These are phyloP conservation scores for Petrocephalus schoutedeni DNA, from an alignment of 2,797 vertebrate genomes.

Conservation along the genomic window DNA sequence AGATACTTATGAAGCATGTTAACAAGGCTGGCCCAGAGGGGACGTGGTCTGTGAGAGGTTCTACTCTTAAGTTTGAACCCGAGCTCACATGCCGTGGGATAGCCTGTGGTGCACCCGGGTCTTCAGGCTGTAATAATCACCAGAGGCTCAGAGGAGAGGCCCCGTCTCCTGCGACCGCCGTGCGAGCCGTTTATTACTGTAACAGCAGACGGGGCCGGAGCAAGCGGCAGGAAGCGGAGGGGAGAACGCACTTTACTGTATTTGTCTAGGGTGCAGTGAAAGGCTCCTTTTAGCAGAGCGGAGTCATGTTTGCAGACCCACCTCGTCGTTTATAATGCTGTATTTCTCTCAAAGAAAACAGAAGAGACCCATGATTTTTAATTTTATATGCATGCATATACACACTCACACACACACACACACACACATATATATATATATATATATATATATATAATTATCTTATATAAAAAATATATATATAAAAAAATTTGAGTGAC, in stretches of 20 bases:
- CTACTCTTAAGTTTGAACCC: not conserved
- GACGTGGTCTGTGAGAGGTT: not conserved
- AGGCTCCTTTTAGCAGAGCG: not conserved
- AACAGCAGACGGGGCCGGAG: not conserved
- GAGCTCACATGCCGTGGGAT: not conserved
- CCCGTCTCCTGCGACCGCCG: not conserved
- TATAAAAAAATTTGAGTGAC: not conserved
- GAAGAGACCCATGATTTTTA: not conserved
- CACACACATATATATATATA: no score
- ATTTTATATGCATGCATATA: not conserved
- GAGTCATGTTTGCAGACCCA: not conserved
- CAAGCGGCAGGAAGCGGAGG: not conserved
- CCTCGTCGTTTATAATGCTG: not conserved
- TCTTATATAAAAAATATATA: no score
- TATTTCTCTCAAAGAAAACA: not conserved
- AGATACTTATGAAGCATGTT: not conserved
- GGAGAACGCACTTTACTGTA: not conserved
- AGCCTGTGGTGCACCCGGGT: not conserved
- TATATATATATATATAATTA: no score
- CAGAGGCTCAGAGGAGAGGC: not conserved
- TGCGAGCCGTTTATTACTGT: not conserved
- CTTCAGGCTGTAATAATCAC: not conserved
- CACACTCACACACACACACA: no score
- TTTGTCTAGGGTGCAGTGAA: not conserved
- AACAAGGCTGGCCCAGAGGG: not conserved